Evolutionary conservation across 2,888 invertebrate genomes (phyloP).

Genomic region (Dynastes tityus): DNA sequence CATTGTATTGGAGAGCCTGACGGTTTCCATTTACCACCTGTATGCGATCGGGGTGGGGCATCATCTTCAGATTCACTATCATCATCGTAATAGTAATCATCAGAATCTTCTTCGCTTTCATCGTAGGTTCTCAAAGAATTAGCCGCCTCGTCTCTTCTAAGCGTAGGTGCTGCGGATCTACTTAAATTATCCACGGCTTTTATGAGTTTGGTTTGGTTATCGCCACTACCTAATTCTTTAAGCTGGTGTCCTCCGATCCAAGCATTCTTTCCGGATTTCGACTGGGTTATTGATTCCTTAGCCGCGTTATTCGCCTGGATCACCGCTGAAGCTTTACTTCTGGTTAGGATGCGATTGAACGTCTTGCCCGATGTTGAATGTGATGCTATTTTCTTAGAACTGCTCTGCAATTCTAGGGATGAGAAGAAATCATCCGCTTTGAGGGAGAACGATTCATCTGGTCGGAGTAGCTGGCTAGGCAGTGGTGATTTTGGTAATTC

Average conservation of each 20-base stretch:
- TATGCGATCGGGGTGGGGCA: conserved; percentile 74
- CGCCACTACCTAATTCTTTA: conserved; percentile 73
- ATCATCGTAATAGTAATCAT: conserved; percentile 73
- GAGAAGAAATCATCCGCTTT: conserved; percentile 92
- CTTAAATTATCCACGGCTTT: conserved; percentile 79
- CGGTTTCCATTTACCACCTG: conserved; percentile 86
- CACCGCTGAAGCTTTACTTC: conserved; percentile 69
- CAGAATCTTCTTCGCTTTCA: conserved; percentile 66
- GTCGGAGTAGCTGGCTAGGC: conserved; percentile 64
- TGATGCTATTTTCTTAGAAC: conserved; percentile 74
- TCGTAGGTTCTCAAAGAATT: conserved; percentile 63
- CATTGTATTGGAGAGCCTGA: conserved; percentile 69
- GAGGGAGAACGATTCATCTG: conserved; percentile 74
- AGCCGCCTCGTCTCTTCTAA: conserved; percentile 61
- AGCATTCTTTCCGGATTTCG: conserved; percentile 73
- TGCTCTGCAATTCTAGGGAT: conserved; percentile 85
- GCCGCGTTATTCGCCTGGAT: conserved; percentile 60
- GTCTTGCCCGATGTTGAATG: conserved; percentile 68
- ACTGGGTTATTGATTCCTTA: conserved; percentile 57
- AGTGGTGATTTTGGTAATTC: conserved; percentile 64
- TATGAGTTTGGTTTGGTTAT: conserved; percentile 76
- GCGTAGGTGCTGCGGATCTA: conserved; percentile 68
- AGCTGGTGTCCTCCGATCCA: conserved; percentile 77
- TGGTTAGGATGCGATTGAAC: conserved; percentile 68
- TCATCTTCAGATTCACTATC: conserved; percentile 67